Percentiles rank a stretch among this genome's conserved stretches.
These are phyloP conservation scores for Monodelphis domestica DNA, from an alignment of 2,797 vertebrate species.

Conservation along the genomic window DNA sequence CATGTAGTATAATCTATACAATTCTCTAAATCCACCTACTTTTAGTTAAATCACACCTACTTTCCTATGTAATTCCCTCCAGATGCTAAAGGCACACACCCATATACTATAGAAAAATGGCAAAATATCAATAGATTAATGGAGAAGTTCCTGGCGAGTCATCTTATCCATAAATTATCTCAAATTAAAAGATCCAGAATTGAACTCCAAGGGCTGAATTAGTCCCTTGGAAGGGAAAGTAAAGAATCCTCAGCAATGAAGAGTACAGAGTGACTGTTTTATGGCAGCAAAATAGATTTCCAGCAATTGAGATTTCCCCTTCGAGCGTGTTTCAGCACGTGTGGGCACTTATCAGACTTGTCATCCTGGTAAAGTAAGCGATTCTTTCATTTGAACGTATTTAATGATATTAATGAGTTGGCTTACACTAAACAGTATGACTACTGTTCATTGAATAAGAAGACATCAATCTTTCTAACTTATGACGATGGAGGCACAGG, in stretches of 20 bases:
- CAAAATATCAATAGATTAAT: slow-evolving; percentile 46
- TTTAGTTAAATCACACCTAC: slow-evolving; percentile 75
- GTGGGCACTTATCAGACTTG: slow-evolving; percentile 69
- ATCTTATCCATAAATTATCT: slow-evolving; percentile 4
- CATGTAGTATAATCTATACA: slow-evolving; percentile 72
- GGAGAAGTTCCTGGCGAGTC: slow-evolving; percentile 45
- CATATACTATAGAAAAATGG: slow-evolving; percentile 27
- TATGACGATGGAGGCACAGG: slow-evolving; percentile 68
- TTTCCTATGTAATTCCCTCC: slow-evolving; percentile 68
- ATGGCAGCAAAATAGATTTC: slow-evolving; percentile 55
- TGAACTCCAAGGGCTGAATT: slow-evolving; percentile 65
- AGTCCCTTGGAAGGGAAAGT: slow-evolving; percentile 59
- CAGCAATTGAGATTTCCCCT: slow-evolving; percentile 61
- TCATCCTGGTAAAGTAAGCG: slow-evolving; percentile 57
- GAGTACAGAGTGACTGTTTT: slow-evolving; percentile 66
- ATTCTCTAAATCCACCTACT: slow-evolving; percentile 76
- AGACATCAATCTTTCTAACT: slow-evolving; percentile 76
- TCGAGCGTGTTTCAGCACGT: slow-evolving; percentile 54
- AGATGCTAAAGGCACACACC: slow-evolving; percentile 16
- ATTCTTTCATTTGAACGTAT: slow-evolving; percentile 72
- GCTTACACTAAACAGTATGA: slow-evolving; percentile 64
- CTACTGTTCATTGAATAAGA: slow-evolving; percentile 67
- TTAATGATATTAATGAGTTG: slow-evolving; percentile 70
- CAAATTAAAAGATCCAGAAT: slow-evolving; percentile 59
- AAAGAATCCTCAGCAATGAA: slow-evolving; percentile 44